Conservation (phyloP, 2,888 invertebrate species). For the Atrina japonica region DNA sequence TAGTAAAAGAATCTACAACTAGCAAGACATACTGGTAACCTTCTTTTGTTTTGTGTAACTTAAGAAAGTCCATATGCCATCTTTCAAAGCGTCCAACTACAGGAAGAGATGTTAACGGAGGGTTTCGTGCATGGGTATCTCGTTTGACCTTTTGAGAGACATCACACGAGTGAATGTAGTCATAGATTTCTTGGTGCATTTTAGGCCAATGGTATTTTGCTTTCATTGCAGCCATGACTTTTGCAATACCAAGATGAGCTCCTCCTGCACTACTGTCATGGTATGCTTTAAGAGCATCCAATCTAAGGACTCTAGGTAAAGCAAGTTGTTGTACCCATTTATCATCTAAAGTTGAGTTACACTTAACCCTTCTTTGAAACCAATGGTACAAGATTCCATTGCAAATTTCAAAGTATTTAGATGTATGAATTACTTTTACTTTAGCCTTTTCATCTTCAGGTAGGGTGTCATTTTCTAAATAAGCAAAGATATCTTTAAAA, state of each 20-base stretch:
- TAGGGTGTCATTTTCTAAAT: not conserved
- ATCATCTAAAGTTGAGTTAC: not conserved
- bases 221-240: conserved; percentile 15
- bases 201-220: no score
- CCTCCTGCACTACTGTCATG: conserved; percentile 37
- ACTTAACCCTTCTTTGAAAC: conserved; percentile 26
- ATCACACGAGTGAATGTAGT: no score
- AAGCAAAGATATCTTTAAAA: conserved; percentile 7
- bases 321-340: conserved; percentile 33
- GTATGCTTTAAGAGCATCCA: conserved; percentile 22
- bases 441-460: not conserved
- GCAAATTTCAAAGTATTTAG: conserved; percentile 9
- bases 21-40: no score
- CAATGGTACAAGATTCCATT: conserved; percentile 24
- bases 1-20: no score
- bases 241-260: conserved; percentile 25
- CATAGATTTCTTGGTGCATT: no score
- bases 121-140: no score
- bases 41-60: no score
- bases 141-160: no score
- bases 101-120: no score
- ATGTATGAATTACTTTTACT: not conserved
- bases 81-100: no score
- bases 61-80: no score
- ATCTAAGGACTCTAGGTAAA: conserved; percentile 19